Conservation (phyloP, 2,113 vertebrate genomes). For the Mugil cephalus region DNA sequence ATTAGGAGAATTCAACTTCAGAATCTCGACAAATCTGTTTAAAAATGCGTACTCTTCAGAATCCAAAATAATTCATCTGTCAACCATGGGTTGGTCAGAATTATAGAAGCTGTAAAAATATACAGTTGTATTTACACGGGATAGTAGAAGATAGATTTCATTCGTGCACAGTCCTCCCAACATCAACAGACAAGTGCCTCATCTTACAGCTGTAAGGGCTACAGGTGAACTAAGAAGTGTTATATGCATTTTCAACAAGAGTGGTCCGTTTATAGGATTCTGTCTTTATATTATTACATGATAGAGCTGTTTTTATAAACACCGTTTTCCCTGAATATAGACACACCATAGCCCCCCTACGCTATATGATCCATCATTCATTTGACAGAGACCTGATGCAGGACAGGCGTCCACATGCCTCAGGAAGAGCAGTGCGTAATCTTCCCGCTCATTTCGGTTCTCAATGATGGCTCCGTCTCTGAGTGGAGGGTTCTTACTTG, state of each 20-base stretch:
- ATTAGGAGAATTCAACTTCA: neutral
- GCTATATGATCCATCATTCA: neutral
- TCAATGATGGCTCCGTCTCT: slow-evolving; percentile 13
- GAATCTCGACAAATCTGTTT: neutral
- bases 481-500: slow-evolving; percentile 21
- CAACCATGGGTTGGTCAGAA: no score
- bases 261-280: slow-evolving; percentile 39
- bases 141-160: neutral
- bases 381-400: slow-evolving; percentile 17
- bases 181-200: slow-evolving; percentile 77
- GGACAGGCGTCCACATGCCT: slow-evolving; percentile 35
- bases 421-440: slow-evolving; percentile 33
- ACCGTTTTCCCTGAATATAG: slow-evolving; percentile 6
- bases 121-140: neutral
- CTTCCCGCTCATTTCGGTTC: slow-evolving; percentile 8
- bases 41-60: slow-evolving; percentile 4
- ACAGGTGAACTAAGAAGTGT: slow-evolving; percentile 6
- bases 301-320: slow-evolving; percentile 27
- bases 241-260: slow-evolving; percentile 38
- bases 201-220: slow-evolving; percentile 67
- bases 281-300: slow-evolving; percentile 18
- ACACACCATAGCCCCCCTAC: slow-evolving; percentile 7
- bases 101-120: no score
- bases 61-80: neutral
- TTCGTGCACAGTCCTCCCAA: slow-evolving; percentile 28